Evolutionary conservation across 2,888 invertebrate genomes (phyloP).

Genomic region (Eupithecia abbreviata): DNA sequence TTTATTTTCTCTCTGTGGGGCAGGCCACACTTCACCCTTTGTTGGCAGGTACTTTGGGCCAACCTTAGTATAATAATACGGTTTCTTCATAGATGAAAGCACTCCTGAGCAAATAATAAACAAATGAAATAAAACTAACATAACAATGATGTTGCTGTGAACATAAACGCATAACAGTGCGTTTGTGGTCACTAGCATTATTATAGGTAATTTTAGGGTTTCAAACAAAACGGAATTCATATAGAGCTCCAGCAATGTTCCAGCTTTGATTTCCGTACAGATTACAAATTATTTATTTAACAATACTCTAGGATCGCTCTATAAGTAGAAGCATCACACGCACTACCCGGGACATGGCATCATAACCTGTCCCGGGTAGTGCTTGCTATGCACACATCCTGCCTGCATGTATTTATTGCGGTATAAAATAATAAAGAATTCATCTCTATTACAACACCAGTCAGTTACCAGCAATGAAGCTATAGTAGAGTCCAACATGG

Average conservation of each 20-base stretch:
- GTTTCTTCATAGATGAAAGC: neutral
- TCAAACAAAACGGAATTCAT: neutral
- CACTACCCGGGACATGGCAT: too few species aligned
- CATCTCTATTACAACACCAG: too few species aligned
- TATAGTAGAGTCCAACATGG: too few species aligned
- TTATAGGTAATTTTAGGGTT: neutral
- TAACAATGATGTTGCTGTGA: neutral
- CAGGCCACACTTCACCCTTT: slow-evolving; percentile 8
- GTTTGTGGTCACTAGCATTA: neutral
- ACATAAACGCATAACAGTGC: neutral
- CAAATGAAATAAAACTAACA: neutral
- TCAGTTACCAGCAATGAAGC: too few species aligned
- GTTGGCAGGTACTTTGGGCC: slow-evolving; percentile 8
- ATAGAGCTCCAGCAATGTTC: neutral
- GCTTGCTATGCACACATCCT: too few species aligned
- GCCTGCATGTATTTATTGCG: too few species aligned
- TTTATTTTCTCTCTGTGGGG: neutral
- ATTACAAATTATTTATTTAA: too few species aligned
- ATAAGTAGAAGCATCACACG: too few species aligned
- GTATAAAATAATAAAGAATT: too few species aligned
- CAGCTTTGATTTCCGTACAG: neutral
- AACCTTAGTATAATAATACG: neutral
- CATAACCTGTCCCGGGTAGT: too few species aligned
- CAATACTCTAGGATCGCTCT: too few species aligned
- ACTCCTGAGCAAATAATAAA: neutral